A percentile compares a stretch with the other conserved stretches of the same genome.
These are phyloP conservation scores for Pogonocichla stellata DNA, from an alignment of 2,113 vertebrate species.

Conservation along the genomic window DNA sequence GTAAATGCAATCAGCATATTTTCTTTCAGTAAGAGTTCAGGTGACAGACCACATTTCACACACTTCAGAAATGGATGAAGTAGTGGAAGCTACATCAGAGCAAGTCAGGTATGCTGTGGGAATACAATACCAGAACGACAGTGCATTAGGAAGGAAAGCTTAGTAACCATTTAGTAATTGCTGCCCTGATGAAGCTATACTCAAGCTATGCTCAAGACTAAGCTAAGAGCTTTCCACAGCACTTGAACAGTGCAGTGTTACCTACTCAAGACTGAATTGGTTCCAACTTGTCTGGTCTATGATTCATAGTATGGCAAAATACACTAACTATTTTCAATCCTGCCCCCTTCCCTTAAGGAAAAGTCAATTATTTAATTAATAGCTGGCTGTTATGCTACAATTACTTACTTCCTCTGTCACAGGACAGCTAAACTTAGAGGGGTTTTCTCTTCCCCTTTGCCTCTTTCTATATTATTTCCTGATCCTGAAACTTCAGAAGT, in stretches of 20 bases:
- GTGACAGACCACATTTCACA: neutral
- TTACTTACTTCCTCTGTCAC: neutral
- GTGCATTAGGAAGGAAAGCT: neutral
- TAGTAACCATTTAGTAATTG: neutral
- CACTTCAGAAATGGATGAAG: neutral
- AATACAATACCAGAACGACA: neutral
- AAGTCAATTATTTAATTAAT: neutral
- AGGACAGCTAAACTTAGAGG: neutral
- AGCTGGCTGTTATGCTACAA: neutral
- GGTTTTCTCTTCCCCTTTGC: neutral
- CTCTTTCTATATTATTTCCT: neutral
- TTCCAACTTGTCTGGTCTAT: neutral
- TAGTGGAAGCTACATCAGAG: neutral
- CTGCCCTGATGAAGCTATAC: neutral
- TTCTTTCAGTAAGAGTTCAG: neutral
- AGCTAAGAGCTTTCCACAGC: neutral
- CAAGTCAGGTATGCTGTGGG: neutral
- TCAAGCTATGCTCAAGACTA: fast-evolving
- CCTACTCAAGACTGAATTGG: neutral
- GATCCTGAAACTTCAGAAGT: neutral
- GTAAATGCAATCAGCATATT: neutral
- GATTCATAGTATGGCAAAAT: neutral
- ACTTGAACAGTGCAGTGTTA: neutral
- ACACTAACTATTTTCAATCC: neutral
- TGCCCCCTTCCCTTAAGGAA: neutral